Base-by-base conservation (phyloP, 2,888 invertebrate genomes). In the Ichneumoninae sp. region DNA sequence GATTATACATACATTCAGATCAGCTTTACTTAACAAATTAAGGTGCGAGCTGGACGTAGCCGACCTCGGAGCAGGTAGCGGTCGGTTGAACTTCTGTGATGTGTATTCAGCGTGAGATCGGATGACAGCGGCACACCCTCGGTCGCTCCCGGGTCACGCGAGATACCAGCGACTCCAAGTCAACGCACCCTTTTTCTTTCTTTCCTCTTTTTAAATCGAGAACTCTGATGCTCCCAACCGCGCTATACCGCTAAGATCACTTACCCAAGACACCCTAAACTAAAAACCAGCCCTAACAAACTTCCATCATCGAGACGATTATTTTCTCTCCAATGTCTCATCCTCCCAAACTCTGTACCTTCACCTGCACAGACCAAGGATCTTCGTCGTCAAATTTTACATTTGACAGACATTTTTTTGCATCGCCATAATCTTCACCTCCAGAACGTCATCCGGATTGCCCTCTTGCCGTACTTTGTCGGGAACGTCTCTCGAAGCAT, bases 51-150 rank as follows among this genome's bases (percentile, higher is more conserved):
- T 74, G 68, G 52, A 73, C 60, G 71, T 68, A 69, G 75, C 73
- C 82, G 74, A 85, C 71, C 77, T 82, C 54, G 81, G 54, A 22
- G 40, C 54, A 16, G 36, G 47, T 40, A 47, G 47, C 74, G 30
- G 30, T 16, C 54, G 40, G 52, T 36, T 40, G 63, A 80, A 80
- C 68, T 83, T 63, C 54, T 77, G 76, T 73, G 47, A 85, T 80
- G 79, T 82, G 82, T 82, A 66, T 76, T 82, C 85, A 73, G 85
- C 66, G 79, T 71, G 81, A 76, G 76, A 63, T 82, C 85, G 85
- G 86, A 89, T 86, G 89, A 88, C 81, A 83, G 78, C 87, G 89
- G 88, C 91, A 88, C 91, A 88, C 91, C 91, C 89, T 87, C 75
- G 26, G 36, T 76, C 73, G 63, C 70, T 79, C 70, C 47, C 83